Percentiles rank a stretch among this genome's conserved stretches.
Conservation (phyloP, 2,888 invertebrate genomes). For the Apotomis betuletana region DNA sequence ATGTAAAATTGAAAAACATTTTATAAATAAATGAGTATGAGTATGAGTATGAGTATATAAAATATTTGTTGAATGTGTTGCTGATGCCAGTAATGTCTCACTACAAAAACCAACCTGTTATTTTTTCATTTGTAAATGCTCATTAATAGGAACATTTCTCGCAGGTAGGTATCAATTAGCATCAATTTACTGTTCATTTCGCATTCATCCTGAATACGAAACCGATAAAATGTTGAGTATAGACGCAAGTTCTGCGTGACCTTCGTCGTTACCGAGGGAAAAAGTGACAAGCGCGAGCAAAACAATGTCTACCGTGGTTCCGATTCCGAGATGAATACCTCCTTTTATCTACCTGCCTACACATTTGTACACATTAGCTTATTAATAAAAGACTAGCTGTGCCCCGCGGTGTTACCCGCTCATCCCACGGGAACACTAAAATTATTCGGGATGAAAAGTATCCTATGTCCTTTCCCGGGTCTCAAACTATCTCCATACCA, state of each 20-base stretch:
- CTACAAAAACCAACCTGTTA: too few relatives aligned
- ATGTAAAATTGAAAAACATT: too few relatives aligned
- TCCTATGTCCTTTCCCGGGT: too few relatives aligned
- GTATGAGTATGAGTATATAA: too few relatives aligned
- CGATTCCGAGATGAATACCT: not conserved
- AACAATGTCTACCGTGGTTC: not conserved
- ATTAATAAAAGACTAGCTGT: not conserved
- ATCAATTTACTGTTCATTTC: conserved; percentile 29
- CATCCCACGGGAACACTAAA: too few relatives aligned
- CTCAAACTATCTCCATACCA: too few relatives aligned
- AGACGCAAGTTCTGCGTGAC: conserved; percentile 35
- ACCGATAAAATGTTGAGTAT: conserved; percentile 34
- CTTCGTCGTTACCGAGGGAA: conserved; percentile 24
- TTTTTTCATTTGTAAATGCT: not conserved
- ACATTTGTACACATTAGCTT: not conserved
- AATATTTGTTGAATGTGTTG: too few relatives aligned
- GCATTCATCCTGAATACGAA: conserved; percentile 30
- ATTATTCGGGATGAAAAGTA: too few relatives aligned
- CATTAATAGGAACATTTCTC: conserved; percentile 12
- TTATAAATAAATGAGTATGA: too few relatives aligned
- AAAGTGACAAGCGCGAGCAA: conserved; percentile 20
- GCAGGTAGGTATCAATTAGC: conserved; percentile 13
- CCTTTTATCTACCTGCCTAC: not conserved
- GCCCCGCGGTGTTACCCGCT: too few relatives aligned
- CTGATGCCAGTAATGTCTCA: too few relatives aligned